Evolutionary conservation across 1,140 invertebrate genomes (phyloP).

Genomic region (Rhopalosiphum maidis): DNA sequence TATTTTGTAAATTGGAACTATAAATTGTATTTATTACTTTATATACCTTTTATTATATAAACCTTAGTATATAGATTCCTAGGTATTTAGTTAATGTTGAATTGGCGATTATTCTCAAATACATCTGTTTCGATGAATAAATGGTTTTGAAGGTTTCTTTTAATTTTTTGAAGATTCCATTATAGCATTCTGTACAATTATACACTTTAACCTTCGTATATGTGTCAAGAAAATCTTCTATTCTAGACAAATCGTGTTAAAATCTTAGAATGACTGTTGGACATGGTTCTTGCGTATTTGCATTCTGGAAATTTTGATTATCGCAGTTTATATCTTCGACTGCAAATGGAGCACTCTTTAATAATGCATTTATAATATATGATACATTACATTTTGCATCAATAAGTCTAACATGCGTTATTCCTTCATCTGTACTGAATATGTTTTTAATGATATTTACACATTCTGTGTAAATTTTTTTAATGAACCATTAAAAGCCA

Average conservation of each 20-base stretch:
- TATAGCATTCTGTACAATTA: not conserved
- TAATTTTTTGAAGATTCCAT: not conserved
- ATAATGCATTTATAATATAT: not conserved
- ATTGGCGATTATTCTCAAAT: not conserved
- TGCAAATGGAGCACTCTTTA: not conserved
- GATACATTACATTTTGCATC: not conserved
- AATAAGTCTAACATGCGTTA: not conserved
- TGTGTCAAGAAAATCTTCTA: not conserved
- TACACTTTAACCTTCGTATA: not conserved
- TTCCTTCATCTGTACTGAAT: not conserved
- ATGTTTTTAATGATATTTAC: not conserved
- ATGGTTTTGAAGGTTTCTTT: not conserved
- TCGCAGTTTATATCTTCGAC: not conserved
- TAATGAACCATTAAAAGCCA: not conserved
- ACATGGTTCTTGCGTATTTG: not conserved
- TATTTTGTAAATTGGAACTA: no score
- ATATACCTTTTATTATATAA: not conserved
- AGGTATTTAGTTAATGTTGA: not conserved
- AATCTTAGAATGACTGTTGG: not conserved
- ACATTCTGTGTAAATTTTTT: not conserved
- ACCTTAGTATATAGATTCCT: not conserved
- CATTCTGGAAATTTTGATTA: not conserved
- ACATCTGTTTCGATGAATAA: not conserved
- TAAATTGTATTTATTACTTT: not conserved
- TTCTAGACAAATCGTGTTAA: not conserved